phyloP scores from a whole-genome alignment of 2,888 invertebrate species.

The Microdon myrmicae region DNA sequence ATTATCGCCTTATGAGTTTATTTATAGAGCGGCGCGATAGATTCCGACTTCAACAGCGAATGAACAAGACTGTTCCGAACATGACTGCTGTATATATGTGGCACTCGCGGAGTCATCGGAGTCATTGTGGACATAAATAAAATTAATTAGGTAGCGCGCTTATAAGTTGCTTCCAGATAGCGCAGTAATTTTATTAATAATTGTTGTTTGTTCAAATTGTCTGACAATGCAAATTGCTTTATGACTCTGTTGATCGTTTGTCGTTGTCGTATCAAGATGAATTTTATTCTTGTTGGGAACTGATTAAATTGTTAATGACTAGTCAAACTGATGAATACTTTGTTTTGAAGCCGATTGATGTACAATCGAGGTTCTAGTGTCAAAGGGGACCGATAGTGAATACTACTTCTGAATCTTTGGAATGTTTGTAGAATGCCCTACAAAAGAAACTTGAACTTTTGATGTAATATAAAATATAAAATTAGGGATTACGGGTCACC shows the following conservation, averaged over 20 bases:
- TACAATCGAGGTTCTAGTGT: too few species aligned
- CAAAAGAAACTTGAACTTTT: too few species aligned
- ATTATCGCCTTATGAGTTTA: slow-evolving; percentile 29
- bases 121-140: slow-evolving; percentile 45
- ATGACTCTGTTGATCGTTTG: slow-evolving; percentile 15
- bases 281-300: too few species aligned
- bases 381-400: too few species aligned
- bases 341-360: too few species aligned
- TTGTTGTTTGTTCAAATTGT: slow-evolving; percentile 48
- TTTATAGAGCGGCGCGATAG: slow-evolving; percentile 24
- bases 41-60: too few species aligned
- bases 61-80: neutral
- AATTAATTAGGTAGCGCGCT: slow-evolving; percentile 47
- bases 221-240: slow-evolving; percentile 49
- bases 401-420: too few species aligned
- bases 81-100: slow-evolving; percentile 32
- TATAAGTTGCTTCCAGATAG: slow-evolving; percentile 34
- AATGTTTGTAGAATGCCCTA: too few species aligned
- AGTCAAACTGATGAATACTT: too few species aligned
- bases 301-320: too few species aligned
- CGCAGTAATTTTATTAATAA: slow-evolving; percentile 38
- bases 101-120: slow-evolving; percentile 41
- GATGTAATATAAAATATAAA: too few species aligned
- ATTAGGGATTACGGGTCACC: too few species aligned
- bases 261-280: slow-evolving; percentile 37